Percentiles rank a stretch among this genome's conserved stretches.
phyloP scores from a whole-genome alignment of 2,113 vertebrate species.

The Rhinolophus ferrumequinum region DNA sequence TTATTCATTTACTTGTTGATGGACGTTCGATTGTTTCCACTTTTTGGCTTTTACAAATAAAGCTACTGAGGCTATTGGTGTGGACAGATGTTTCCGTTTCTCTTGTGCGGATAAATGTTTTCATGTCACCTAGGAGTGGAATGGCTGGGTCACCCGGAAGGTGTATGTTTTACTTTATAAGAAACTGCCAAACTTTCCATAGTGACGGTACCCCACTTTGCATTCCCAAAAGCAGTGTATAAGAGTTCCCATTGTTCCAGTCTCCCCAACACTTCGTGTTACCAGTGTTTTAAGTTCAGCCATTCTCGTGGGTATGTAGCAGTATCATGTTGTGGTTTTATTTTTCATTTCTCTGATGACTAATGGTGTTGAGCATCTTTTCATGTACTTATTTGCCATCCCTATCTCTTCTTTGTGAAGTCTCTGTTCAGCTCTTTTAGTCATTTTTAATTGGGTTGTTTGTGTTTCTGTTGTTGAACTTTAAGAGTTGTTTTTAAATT shows the following conservation, averaged over 20 bases:
- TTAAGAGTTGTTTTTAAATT: conserved; percentile 29
- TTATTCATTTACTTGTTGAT: background rate
- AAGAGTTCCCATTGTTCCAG: background rate
- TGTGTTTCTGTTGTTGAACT: background rate
- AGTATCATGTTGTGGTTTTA: background rate
- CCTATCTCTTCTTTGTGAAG: background rate
- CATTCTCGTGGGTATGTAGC: background rate
- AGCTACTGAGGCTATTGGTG: background rate
- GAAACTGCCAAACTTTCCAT: background rate
- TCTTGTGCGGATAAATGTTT: background rate
- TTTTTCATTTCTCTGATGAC: background rate
- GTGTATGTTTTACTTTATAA: background rate
- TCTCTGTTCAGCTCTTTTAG: background rate
- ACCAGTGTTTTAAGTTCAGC: background rate
- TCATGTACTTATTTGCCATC: background rate
- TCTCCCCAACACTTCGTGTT: background rate
- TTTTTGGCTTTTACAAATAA: background rate
- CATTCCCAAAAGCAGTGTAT: background rate
- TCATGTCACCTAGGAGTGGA: background rate
- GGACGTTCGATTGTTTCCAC: background rate
- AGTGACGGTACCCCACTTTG: background rate
- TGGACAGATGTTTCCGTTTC: conserved; percentile 33
- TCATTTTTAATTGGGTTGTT: background rate
- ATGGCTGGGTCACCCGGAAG: background rate
- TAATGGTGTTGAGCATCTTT: background rate